Evolutionary conservation across 2,797 vertebrate genomes (phyloP), one percentile per base, ranked within the genome.

Genomic region (Sciaenops ocellatus): DNA sequence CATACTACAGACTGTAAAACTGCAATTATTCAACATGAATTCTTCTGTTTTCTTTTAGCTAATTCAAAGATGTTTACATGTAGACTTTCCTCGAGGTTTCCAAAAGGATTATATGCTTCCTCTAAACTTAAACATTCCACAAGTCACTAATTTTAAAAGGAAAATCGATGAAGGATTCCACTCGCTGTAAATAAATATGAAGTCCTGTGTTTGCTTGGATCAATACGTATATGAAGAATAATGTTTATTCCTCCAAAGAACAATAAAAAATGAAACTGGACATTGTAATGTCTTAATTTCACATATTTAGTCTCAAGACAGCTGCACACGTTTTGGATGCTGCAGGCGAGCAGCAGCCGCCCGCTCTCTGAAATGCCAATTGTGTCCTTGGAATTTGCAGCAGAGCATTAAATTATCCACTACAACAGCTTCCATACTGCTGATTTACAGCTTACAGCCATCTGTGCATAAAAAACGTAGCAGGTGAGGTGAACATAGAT

Each of bases 301-400:
- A 16, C 66, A 3, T 56, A 2, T 62, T 51, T 44, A 20, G 48
- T 48, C 34, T 17, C 1, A 6, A 34, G 20, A 5, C 12, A 10
- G 18, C 44, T 34, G 65, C 69, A 67, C 64, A 72, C 66, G 72
- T 59, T 78, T 54, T 63, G 60, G 28, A 63, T 62, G 73, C 80
- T 38, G 76, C 71, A 69, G 51, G 55, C 47, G 42, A 42, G 56
- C 30, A 9, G 38, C 59, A 24, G 52, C n/a, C 9, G 52, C n/a
- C 12, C 1, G 54, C 15, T 41, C 50, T 20, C 24, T 6, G 3
- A 66, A 63, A 82, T 44, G 54, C 17, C 67, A 66, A 64, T 69
- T 38, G 62, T 73, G 80, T 85, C 82, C 85, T 81, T 74, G 56
- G 48, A 69, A 73, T 73, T 44, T 80, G 47, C 76, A 72, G 69